Evolutionary conservation across 2,797 vertebrate genomes (phyloP), one percentile per base, ranked within the genome.

Genomic region (Eidolon dupreanum): DNA sequence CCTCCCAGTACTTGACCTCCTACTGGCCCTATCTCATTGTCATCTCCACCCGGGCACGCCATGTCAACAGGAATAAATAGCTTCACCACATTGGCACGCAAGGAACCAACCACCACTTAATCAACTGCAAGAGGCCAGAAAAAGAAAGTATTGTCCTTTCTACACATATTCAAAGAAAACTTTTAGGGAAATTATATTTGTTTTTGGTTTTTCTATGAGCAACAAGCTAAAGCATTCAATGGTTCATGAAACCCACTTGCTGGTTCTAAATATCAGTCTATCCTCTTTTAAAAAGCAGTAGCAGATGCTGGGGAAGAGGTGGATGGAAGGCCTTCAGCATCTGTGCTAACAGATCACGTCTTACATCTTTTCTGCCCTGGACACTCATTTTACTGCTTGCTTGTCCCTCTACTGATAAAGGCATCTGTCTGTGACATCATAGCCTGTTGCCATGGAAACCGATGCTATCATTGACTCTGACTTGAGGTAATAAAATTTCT

Each of bases 361-460:
- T 86, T 73, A 73, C 66, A 31, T 31, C 8, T 46, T 55, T 49
- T 66, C n/a, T 7, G 8, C 38, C 16, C 6, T 20, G 46, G 66
- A 12, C 63, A 38, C 61, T 66, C 43, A 9, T 41, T 81, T 19
- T 59, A 38, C 70, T 49, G 59, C 31, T 7, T 78, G 38, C 43
- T 75, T 74, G n/a, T 70, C 49, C 57, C 33, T 94, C 38, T 12
- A 71, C 87, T 53, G 28, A 31, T 13, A 57, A 24, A 41, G 41
- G 5, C n/a, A 91, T 93, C 77, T 88, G 46, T 65, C 88, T 94
- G 55, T 90, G 94, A 95, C 79, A 74, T 79, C 88, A 87, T 1
- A 73, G 70, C 38, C 59, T 51, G 49, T 43, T 63, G 26, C 53
- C 65, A 46, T 26, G 51, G 84, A 87, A 84, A 89, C 15, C 12